Base-by-base conservation (phyloP, 2,113 vertebrate genomes). In the Thalassoma bifasciatum region DNA sequence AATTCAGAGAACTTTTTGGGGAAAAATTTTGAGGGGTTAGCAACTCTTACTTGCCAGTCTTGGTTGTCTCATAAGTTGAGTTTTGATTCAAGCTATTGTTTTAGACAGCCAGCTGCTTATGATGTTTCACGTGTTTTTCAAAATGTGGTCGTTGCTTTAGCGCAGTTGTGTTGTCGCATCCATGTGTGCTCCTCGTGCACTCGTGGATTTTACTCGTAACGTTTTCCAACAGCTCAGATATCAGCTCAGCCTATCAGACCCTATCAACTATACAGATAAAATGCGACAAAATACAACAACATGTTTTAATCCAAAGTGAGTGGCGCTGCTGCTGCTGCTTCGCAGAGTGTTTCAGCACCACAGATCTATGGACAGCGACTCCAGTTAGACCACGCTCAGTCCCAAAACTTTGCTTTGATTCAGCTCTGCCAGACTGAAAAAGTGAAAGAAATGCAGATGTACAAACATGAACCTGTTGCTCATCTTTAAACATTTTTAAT, bases 391-490 rank as follows among this genome's bases (percentile, higher is more conserved):
- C 59, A 46, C 47, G 16, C 56, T 64, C 8, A 51, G n/a, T 24
- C 26, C 7, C 34, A 24, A 57, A 69, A 77, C 26, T 75, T 73
- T 44, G 34, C 46, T 49, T 1, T 24, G 34, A 1, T 24, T 14
- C 54, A 64, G 14, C 8, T 17, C 4, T 44, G 6, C 17, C 16
- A 14, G 16, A 8, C 17, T 46, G 9, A 40, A 17, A 46, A 46
- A 24, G 42, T 44, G 6, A 23, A 21, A 62, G 2, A 23, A 56
- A 34, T 19, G 30, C 34, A 58, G 16, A 50, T 46, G 14, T 73
- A 63, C 69, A 51, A 83, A 54, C 65, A 60, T 63, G 10, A 61
- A 91, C 88, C 85, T 91, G 90, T 91, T 91, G 88, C 88, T 83
- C 37, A 2, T 58, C 44, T 56, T 44, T 61, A 42, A 83, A 76